Percentiles rank a stretch among this genome's conserved stretches.
phyloP scores from a whole-genome alignment of 2,113 vertebrate species.

The Ceyx margarethae region DNA sequence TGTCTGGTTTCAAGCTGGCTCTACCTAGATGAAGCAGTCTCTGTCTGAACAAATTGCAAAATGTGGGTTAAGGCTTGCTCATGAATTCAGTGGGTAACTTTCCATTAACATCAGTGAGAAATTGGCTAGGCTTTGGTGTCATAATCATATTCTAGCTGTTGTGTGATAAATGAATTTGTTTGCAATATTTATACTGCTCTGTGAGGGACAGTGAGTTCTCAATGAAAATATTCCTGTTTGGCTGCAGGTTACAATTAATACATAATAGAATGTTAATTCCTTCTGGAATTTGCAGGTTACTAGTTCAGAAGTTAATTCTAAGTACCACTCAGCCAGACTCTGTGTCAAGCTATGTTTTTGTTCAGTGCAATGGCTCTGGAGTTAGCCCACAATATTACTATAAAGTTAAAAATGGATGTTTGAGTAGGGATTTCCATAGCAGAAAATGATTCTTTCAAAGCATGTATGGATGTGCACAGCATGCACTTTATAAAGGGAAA shows the following conservation, averaged over 20 bases:
- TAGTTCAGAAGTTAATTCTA: slow-evolving; percentile 40
- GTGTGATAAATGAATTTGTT: slow-evolving; percentile 21
- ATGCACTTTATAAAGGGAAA: slow-evolving; percentile 18
- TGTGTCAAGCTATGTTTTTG: background rate
- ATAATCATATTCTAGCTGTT: background rate
- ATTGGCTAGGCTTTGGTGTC: background rate
- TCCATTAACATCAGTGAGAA: background rate
- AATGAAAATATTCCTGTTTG: background rate
- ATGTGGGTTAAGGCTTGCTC: background rate
- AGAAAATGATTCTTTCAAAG: slow-evolving; percentile 27
- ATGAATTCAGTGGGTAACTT: rapidly evolving
- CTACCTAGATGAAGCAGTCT: background rate
- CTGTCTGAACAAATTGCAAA: background rate
- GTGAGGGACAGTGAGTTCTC: background rate
- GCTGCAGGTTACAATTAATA: slow-evolving; percentile 19
- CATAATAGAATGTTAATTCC: background rate
- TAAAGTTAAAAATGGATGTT: slow-evolving; percentile 6
- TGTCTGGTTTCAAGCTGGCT: background rate
- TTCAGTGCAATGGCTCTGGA: background rate
- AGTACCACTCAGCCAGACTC: background rate
- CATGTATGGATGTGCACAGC: background rate
- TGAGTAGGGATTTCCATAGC: slow-evolving; percentile 28
- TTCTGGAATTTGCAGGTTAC: background rate
- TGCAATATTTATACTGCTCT: background rate
- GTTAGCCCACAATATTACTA: background rate